Evolutionary conservation across 2,888 invertebrate species (phyloP), one percentile per base, ranked within the genome.

Genomic region (Macrophya annulata): DNA sequence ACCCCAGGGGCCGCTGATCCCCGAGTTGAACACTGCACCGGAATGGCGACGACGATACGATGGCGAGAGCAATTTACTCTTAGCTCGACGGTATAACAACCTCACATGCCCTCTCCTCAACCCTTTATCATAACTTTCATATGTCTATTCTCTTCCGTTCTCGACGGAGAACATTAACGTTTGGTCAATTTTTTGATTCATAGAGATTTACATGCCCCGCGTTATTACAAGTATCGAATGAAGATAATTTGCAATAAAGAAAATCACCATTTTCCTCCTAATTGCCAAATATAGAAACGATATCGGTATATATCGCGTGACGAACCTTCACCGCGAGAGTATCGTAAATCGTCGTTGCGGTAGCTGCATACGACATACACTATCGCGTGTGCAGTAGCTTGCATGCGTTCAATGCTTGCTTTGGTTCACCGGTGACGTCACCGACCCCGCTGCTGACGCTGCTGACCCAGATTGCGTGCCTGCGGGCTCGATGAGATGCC

Each of bases 1-100:
- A 91, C 91, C 89, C 89, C 89, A 87, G 86, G 87, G 88, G 86
- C 88, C 89, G 87, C 89, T 88, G 89, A 88, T 88, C 86, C 87
- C 86, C 86, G 86, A 86, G 87, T 85, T 81, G 86, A 74, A 86
- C 72, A 59, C 31, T 31, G 31, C 68, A 74, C 86, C 85, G 85
- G 88, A 87, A 86, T 86, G 76, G 25, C 76, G 51, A 77, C 15
- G 31, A 17, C 76, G 25, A 45, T 12, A 17, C 76, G 25, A 45
- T 12, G 45, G 25, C 5, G 74, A 74, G 17, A 15, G 74, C 45
- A 21, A n/a, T 45, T 17, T 3, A 37, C 68, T 68, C 8, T 0
- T 2, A 1, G 37, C 37, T 17, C 55, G n/a, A 51, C 8, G 55
- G 55, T 8, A 8, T n/a, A 31, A 55, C n/a, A 55, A 55, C 55